Evolutionary conservation across 2,888 invertebrate genomes (phyloP).

Genomic region (Drosophila maculinotata): DNA sequence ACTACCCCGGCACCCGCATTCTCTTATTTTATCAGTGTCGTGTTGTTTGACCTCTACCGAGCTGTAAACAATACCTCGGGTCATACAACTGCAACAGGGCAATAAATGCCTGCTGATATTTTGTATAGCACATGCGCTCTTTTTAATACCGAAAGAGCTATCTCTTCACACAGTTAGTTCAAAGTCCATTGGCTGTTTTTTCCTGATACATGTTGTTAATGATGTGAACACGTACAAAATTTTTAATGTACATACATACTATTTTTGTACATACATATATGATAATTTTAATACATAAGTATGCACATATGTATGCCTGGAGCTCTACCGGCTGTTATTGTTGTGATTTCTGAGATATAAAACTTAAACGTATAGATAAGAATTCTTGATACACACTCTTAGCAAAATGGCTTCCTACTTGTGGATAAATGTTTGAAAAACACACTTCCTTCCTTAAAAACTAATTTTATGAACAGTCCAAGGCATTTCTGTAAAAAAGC

Average conservation of each 20-base stretch:
- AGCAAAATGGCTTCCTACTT: too few relatives aligned
- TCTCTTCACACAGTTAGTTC: constrained; percentile 21
- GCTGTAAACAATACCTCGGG: constrained; percentile 31
- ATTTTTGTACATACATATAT: background rate
- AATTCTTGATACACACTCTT: background rate
- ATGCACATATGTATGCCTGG: constrained; percentile 1
- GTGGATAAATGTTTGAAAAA: too few relatives aligned
- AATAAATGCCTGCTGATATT: constrained; percentile 26
- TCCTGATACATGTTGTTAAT: constrained; percentile 17
- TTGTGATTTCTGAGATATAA: constrained; percentile 12
- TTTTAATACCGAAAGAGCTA: background rate
- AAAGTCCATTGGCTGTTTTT: constrained; percentile 40
- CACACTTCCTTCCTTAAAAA: background rate
- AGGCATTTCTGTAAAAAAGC: background rate
- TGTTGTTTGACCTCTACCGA: constrained; percentile 38
- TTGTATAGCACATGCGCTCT: constrained; percentile 40
- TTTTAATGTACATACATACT: constrained; percentile 9
- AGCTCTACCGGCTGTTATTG: constrained; percentile 14
- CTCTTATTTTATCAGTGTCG: constrained; percentile 18
- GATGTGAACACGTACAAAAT: constrained; percentile 7
- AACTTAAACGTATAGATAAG: constrained; percentile 9
- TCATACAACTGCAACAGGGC: constrained; percentile 31
- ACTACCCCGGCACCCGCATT: constrained; percentile 2
- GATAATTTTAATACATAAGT: background rate
- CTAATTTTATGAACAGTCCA: background rate